Conservation (phyloP, 2,113 vertebrate genomes). For the Xiphias gladius region DNA sequence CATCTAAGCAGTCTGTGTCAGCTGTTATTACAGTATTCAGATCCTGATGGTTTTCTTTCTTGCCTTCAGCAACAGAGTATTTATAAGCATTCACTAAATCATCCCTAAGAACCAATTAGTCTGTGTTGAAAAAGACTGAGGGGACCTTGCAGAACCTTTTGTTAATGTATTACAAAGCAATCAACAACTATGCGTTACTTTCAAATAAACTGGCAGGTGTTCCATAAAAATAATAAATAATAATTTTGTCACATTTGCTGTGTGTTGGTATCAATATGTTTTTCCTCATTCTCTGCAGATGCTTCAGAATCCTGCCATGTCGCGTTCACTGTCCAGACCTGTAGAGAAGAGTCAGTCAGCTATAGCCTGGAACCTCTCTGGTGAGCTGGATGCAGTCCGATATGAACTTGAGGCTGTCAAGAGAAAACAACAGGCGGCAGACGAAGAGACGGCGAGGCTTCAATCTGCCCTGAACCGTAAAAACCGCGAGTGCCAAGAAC, state of each 20-base stretch:
- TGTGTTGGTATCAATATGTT: neutral
- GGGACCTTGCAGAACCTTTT: neutral
- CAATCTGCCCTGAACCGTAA: slow-evolving; percentile 89
- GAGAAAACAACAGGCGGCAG: slow-evolving; percentile 83
- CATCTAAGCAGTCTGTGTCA: neutral
- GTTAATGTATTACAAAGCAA: neutral
- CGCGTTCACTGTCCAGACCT: slow-evolving; percentile 87
- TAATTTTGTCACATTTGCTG: neutral
- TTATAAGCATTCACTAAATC: neutral
- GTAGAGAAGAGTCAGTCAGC: slow-evolving; percentile 83
- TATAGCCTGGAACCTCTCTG: slow-evolving; percentile 60
- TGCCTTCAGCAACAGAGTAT: neutral
- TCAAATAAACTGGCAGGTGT: neutral
- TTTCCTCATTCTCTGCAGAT: slow-evolving; percentile 52
- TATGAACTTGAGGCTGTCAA: slow-evolving; percentile 87
- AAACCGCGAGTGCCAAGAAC: slow-evolving; percentile 87
- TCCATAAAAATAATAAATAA: neutral
- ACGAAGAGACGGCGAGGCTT: slow-evolving; percentile 86
- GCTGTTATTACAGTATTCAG: neutral
- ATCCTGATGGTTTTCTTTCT: neutral
- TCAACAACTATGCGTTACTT: neutral
- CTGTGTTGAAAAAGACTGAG: neutral
- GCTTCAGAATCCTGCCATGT: slow-evolving; percentile 74
- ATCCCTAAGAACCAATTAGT: neutral
- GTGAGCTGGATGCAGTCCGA: slow-evolving; percentile 85